Percentiles rank a stretch among this genome's conserved stretches.
phyloP scores from a whole-genome alignment of 2,797 vertebrate species.

The Periophthalmus magnuspinnatus region DNA sequence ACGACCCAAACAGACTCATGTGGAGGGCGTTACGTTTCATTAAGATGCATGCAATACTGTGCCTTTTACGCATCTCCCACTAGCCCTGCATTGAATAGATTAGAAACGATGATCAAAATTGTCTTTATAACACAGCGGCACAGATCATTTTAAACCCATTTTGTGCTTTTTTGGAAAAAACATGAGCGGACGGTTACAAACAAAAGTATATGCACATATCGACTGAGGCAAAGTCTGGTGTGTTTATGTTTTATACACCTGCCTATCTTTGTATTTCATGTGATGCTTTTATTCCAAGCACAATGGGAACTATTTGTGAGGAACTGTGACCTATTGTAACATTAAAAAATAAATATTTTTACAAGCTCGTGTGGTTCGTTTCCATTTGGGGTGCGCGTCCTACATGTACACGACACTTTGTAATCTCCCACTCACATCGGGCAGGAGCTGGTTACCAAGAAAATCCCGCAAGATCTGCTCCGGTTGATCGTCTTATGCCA shows the following conservation, averaged over 20 bases:
- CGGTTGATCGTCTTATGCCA: conserved; percentile 59
- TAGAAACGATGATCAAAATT: conserved; percentile 23
- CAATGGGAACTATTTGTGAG: conserved; percentile 73
- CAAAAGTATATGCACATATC: conserved; percentile 56
- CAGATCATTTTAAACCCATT: conserved; percentile 51
- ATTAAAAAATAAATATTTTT: conserved; percentile 83
- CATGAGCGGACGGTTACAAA: conserved; percentile 13
- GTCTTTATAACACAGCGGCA: conserved; percentile 19
- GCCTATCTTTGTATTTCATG: conserved; percentile 61
- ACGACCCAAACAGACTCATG: conserved; percentile 14
- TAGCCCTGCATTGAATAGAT: conserved; percentile 44
- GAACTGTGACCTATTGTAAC: conserved; percentile 68
- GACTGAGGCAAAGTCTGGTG: conserved; percentile 47
- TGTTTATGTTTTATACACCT: conserved; percentile 66
- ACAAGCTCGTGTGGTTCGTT: conserved; percentile 49
- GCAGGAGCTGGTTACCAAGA: conserved; percentile 41
- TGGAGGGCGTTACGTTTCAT: conserved; percentile 36
- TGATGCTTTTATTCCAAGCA: conserved; percentile 74
- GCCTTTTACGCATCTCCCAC: conserved; percentile 54
- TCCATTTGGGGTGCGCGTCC: conserved; percentile 9
- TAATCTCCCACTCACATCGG: conserved; percentile 22
- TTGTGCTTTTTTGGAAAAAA: conserved; percentile 60
- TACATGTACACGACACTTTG: conserved; percentile 16
- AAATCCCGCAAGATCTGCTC: conserved; percentile 47
- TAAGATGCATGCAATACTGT: conserved; percentile 68